Evolutionary conservation across 2,888 invertebrate genomes (phyloP).

Genomic region (Oegoconia quadripuncta): DNA sequence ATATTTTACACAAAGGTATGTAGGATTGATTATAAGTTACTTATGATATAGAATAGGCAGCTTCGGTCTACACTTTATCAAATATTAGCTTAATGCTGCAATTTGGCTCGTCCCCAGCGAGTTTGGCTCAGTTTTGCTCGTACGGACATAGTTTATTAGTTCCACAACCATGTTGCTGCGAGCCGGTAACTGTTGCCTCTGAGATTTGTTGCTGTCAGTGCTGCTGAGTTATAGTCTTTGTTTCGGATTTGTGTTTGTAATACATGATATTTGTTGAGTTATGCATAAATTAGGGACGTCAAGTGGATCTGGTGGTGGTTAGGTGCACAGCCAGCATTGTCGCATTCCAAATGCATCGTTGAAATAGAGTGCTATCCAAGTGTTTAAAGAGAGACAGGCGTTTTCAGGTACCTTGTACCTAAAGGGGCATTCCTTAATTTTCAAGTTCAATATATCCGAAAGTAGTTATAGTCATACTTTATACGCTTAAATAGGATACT

Average conservation of each 20-base stretch:
- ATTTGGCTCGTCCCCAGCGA: conserved; percentile 47
- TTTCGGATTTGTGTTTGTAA: conserved; percentile 20
- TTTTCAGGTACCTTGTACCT: no score
- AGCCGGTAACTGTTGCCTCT: conserved; percentile 12
- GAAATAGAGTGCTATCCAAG: no score
- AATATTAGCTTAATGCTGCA: conserved; percentile 51
- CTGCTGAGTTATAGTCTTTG: conserved; percentile 39
- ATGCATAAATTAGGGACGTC: background rate
- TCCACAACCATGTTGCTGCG: conserved; percentile 16
- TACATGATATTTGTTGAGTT: conserved; percentile 3
- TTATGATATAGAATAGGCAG: no score
- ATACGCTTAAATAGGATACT: no score
- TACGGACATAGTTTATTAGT: conserved; percentile 28
- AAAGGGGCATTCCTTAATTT: no score
- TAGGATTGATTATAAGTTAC: no score
- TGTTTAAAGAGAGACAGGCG: no score
- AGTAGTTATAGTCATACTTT: no score
- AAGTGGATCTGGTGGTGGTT: background rate
- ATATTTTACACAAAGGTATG: no score
- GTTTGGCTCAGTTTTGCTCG: conserved; percentile 37
- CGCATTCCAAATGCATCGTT: no score
- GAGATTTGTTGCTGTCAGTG: conserved; percentile 41
- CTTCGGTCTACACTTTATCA: conserved; percentile 38
- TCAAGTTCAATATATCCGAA: no score
- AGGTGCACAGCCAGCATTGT: no score